Evolutionary conservation across 2,797 vertebrate species (phyloP).

Genomic region (Lacerta agilis): DNA sequence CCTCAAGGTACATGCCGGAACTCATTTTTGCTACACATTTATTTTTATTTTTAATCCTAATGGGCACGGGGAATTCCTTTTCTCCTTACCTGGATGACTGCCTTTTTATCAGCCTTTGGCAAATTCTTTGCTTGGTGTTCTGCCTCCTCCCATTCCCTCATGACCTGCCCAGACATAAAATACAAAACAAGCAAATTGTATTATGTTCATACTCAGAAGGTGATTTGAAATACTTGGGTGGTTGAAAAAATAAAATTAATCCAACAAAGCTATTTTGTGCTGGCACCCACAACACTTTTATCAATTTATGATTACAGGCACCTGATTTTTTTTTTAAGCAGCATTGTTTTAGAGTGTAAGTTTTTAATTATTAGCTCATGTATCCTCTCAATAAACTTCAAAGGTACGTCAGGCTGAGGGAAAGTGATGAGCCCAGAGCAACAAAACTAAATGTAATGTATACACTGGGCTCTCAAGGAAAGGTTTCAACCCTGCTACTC

Average conservation of each 20-base stretch:
- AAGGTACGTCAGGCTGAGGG: too few species aligned
- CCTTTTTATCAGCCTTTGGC: conserved; percentile 95
- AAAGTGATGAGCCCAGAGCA: background rate
- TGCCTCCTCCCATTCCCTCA: conserved; percentile 99
- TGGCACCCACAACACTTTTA: background rate
- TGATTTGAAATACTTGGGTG: background rate
- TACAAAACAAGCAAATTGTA: conserved; percentile 39
- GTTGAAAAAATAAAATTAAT: background rate
- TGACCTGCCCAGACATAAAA: conserved; percentile 83
- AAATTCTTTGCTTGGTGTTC: conserved; percentile 95
- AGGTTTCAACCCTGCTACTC: background rate
- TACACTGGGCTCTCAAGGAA: background rate
- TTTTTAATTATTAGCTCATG: too few species aligned
- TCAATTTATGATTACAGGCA: too few species aligned
- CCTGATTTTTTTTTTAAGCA: too few species aligned
- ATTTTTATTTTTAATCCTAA: background rate
- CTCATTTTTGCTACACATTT: background rate
- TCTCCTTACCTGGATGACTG: conserved; percentile 92
- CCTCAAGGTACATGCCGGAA: background rate
- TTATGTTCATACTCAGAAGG: background rate
- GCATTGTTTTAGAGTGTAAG: too few species aligned
- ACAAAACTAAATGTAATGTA: background rate
- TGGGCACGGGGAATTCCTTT: background rate
- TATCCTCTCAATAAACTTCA: too few species aligned
- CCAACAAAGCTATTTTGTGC: background rate